Percentiles rank a stretch among this genome's conserved stretches.
phyloP scores from a whole-genome alignment of 2,888 invertebrate genomes.

The Sphaerolaimus hirsutus region DNA sequence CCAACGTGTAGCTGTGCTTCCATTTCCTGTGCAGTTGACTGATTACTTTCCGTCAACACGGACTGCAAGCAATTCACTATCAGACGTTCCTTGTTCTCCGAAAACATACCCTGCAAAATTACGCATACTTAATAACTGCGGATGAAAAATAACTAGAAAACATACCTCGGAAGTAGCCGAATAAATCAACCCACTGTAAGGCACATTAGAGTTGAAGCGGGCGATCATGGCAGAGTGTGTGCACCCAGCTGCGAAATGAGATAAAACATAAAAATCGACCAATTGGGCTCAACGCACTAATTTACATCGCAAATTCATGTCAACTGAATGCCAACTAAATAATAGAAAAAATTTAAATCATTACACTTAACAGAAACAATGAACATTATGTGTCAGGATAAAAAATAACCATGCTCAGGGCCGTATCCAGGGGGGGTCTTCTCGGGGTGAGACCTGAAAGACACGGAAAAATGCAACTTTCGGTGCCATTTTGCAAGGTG shows the following conservation, averaged over 20 bases:
- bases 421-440: too few relatives aligned
- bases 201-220: slow-evolving; percentile 84
- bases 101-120: slow-evolving; percentile 49
- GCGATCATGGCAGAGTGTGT: slow-evolving; percentile 56
- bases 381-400: neutral
- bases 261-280: too few relatives aligned
- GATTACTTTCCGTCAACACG: slow-evolving; percentile 40
- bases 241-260: slow-evolving; percentile 37
- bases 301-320: too few relatives aligned
- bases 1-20: slow-evolving; percentile 94
- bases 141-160: slow-evolving; percentile 2
- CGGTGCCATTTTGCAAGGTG: too few relatives aligned
- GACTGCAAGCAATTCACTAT: slow-evolving; percentile 70
- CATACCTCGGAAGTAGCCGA: slow-evolving; percentile 77
- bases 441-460: too few relatives aligned
- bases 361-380: neutral
- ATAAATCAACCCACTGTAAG: slow-evolving; percentile 85
- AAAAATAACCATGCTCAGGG: too few relatives aligned
- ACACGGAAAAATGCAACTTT: too few relatives aligned
- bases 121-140: neutral
- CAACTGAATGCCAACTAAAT: too few relatives aligned
- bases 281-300: too few relatives aligned
- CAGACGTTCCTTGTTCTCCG: slow-evolving; percentile 78
- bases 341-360: too few relatives aligned
- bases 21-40: slow-evolving; percentile 35